These are phyloP conservation scores for Megalonaias nervosa DNA, from an alignment of 1,140 invertebrate genomes.

Conservation along the genomic window DNA sequence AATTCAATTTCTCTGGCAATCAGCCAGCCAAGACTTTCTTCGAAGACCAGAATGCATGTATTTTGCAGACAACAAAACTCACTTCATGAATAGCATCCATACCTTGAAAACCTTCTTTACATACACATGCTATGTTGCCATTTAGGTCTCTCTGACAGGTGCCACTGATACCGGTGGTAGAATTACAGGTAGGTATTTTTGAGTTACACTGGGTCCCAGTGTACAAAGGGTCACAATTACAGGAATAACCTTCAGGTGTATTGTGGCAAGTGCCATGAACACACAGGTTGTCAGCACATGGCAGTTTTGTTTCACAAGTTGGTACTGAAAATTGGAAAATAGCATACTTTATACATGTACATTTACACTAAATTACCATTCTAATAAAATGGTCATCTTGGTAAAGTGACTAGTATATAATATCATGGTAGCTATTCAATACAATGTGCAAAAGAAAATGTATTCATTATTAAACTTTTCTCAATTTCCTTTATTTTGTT, in stretches of 20 bases:
- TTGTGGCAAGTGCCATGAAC: conserved; percentile 42
- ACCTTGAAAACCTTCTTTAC: conserved; percentile 76
- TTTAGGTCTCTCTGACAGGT: conserved; percentile 29
- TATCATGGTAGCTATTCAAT: too few species aligned
- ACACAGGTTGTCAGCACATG: conserved; percentile 44
- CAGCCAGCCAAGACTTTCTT: not conserved
- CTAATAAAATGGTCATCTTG: too few species aligned
- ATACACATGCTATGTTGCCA: conserved; percentile 35
- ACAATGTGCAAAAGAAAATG: too few species aligned
- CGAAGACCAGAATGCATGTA: not conserved
- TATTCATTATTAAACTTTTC: too few species aligned
- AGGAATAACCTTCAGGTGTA: conserved; percentile 22
- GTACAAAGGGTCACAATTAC: conserved; percentile 50
- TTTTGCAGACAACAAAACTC: not conserved
- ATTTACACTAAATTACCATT: too few species aligned
- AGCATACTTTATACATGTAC: too few species aligned
- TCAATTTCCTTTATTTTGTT: too few species aligned
- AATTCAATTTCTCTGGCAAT: not conserved
- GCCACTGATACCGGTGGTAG: conserved; percentile 81
- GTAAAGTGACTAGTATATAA: too few species aligned
- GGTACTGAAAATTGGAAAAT: too few species aligned
- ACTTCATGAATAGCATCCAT: not conserved
- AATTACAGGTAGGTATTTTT: conserved; percentile 36
- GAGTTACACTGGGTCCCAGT: conserved; percentile 64
- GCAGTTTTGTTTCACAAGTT: not conserved